Evolutionary conservation across 2,888 invertebrate genomes (phyloP), one percentile per base, ranked within the genome.

Genomic region (Temnothorax unifasciatus): DNA sequence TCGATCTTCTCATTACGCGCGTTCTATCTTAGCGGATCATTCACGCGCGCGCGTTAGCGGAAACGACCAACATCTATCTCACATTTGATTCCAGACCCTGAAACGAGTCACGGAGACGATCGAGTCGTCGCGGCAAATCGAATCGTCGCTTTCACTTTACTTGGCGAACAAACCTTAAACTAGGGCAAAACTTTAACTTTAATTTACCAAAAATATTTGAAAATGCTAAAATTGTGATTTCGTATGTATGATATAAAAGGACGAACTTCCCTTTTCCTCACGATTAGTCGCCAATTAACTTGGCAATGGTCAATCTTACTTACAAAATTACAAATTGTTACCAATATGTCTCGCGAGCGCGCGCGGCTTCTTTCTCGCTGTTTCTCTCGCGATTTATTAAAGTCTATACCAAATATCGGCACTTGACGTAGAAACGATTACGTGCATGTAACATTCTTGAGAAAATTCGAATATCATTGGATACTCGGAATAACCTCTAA

Each of bases 11-110:
- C n/a, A 5, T 64, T 34, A 61, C 38, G n/a, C 18, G 18, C 41
- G 54, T 21, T 6, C 8, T 44, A 73, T 63, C 6, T 63, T 34
- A 64, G n/a, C n/a, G n/a, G n/a, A n/a, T n/a, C 21, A 18, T 25
- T 64, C 38, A 18, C 3, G n/a, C n/a, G n/a, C n/a, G n/a, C n/a
- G n/a, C n/a, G 34, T 57, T 13, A 29, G 15, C 15, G 34, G 44
- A 68, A 57, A 15, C 29, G 57, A 47, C 57, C 57, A 21, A 54
- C 69, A 21, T 79, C 71, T 71, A 47, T 38, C 47, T 73, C 59
- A 13, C 47, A 34, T 59, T 71, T 47, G 34, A 71, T 79, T 79
- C 57, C 25, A 59, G 71, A 71, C 34, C 21, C 71, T 47, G 69
- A 44, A 52, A 47, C 25, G 38, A 38, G 38, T 64, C 47, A 34